Percentiles rank a stretch among this genome's conserved stretches.
These are phyloP conservation scores for Drosophila sechellia DNA, from an alignment of 1,140 invertebrate species.

Conservation along the genomic window DNA sequence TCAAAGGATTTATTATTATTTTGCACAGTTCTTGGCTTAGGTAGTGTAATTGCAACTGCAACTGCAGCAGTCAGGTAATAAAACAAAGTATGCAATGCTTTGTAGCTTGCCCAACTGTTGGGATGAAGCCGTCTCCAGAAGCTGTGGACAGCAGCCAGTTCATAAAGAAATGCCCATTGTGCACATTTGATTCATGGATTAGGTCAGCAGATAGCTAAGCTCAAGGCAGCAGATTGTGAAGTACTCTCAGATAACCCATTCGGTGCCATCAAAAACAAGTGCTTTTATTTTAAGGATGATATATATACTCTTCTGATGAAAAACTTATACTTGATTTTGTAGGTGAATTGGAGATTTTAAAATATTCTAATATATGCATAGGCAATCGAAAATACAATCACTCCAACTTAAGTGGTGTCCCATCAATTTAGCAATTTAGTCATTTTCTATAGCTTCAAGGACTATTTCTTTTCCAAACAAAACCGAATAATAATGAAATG, in stretches of 20 bases:
- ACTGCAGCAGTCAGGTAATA: conserved; percentile 44
- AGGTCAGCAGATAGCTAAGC: conserved; percentile 13
- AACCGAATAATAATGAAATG: conserved; percentile 35
- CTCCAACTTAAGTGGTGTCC: neutral
- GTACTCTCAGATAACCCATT: neutral
- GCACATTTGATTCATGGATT: conserved; percentile 39
- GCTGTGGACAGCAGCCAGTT: conserved; percentile 19
- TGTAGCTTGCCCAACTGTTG: conserved; percentile 32
- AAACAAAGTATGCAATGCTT: conserved; percentile 17
- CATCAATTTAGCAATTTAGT: conserved; percentile 3
- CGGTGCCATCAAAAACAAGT: neutral
- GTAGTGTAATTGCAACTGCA: conserved; percentile 13
- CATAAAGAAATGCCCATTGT: conserved; percentile 52
- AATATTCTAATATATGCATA: neutral
- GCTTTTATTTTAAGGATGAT: neutral
- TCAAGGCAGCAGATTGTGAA: neutral
- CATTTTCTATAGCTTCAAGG: neutral
- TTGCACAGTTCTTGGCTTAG: conserved; percentile 45
- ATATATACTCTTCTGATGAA: no score
- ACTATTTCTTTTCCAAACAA: neutral
- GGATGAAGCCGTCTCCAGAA: conserved; percentile 1
- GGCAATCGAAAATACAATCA: no score
- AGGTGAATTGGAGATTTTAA: neutral
- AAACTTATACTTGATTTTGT: no score
- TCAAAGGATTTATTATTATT: conserved; percentile 60